Base-by-base conservation (phyloP, 2,797 vertebrate genomes). In the Florisuga fusca region DNA sequence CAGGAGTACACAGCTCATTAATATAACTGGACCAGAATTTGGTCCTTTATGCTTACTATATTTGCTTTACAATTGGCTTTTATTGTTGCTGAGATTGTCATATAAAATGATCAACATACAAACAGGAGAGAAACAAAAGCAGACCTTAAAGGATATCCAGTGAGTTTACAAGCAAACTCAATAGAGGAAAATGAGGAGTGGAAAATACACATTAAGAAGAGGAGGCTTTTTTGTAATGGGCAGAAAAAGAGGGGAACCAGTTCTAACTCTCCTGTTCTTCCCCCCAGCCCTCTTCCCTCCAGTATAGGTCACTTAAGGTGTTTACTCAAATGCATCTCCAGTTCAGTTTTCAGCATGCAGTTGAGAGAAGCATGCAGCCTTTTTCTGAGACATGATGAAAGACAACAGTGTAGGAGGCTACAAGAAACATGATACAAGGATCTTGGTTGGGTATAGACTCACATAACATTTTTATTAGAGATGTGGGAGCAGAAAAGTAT, bases 101-200 rank as follows among this genome's bases (percentile, higher is more conserved):
- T 64, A 69, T 76, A 48, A 81, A 88, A 96, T 66, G 27, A 87
- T 94, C 86, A 89, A 84, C 91, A 90, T 54, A 90, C 63, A 90
- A 94, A 90, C 54, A 90, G 25, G 33, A 92, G 43, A 78, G 76
- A 93, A 91, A 90, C 72, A 87, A 81, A 91, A 64, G 54, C 0
- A 0, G 15, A 43, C 33, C 58, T 33, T 55, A 51, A 76, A 59
- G 46, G 25, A 64, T 73, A 29, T 86, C 46, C 41, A 48, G 22
- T 51, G 55, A 55, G 46, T 53, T 95, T 87, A 50, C 20, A 61
- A 66, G 53, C 83, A 92, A 92, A 77, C 10, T 33, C 16, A 67
- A 18, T 38, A 25, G 16, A 74, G 72, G 53, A 74, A 85, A 95
- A 78, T 18, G 9, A 74, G 33, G 46, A 34, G 38, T 69, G 31